These are phyloP conservation scores for Tricholauxania praeusta DNA, from an alignment of 2,888 invertebrate species.

Conservation along the genomic window DNA sequence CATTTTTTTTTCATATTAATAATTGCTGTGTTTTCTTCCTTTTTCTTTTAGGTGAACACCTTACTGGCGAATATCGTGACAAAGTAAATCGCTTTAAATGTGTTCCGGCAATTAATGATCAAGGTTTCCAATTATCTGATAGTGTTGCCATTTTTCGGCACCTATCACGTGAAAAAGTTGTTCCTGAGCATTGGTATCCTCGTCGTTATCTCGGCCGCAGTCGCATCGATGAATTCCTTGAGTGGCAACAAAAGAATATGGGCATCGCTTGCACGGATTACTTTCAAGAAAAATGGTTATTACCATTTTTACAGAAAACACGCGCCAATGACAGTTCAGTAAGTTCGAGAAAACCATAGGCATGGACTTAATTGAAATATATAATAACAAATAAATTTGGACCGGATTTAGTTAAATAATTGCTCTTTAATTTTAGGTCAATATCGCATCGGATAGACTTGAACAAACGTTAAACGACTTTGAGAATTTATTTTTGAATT, in stretches of 20 bases:
- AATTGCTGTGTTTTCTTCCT: neutral
- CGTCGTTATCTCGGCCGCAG: constrained; percentile 72
- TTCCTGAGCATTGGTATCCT: constrained; percentile 78
- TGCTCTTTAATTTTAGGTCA: constrained; percentile 49
- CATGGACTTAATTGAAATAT: too few relatives aligned
- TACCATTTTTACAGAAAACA: constrained; percentile 70
- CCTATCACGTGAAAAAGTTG: constrained; percentile 70
- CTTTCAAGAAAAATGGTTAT: constrained; percentile 71
- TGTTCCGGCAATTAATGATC: constrained; percentile 77
- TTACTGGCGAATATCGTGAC: constrained; percentile 72
- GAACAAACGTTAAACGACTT: constrained; percentile 72
- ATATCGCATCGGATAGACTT: constrained; percentile 68
- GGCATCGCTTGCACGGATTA: constrained; percentile 72
- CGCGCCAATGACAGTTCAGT: constrained; percentile 68
- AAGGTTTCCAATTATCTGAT: constrained; percentile 77
- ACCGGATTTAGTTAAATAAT: neutral
- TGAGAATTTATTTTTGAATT: constrained; percentile 69
- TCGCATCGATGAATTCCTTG: constrained; percentile 77
- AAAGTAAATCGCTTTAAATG: constrained; percentile 73
- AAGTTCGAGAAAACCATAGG: constrained; percentile 42
- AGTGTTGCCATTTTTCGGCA: constrained; percentile 79
- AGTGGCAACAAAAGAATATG: constrained; percentile 80
- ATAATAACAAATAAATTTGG: neutral
- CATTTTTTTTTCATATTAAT: too few relatives aligned
- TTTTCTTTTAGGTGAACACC: constrained; percentile 73